Percentiles rank a stretch among this genome's conserved stretches.
phyloP scores from a whole-genome alignment of 2,797 vertebrate genomes.

The Hippoglossus hippoglossus region DNA sequence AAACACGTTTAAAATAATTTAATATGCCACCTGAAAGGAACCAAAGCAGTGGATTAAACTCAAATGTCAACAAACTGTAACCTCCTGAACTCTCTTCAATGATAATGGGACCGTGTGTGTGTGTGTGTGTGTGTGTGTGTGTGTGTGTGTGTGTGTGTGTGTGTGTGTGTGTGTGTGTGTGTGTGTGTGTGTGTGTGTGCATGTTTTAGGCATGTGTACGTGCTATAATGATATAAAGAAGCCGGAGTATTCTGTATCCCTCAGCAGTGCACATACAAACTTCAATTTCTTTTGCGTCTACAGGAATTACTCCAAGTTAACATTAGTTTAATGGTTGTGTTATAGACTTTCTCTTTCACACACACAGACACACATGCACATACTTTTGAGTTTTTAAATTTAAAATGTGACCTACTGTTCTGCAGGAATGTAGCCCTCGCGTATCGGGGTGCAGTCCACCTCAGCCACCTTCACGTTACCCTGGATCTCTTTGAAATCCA shows the following conservation, averaged over 20 bases:
- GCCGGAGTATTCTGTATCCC: constrained; percentile 1
- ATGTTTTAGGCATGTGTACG: neutral
- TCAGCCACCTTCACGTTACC: constrained; percentile 93
- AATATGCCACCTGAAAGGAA: constrained; percentile 62
- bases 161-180: neutral
- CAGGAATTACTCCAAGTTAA: constrained; percentile 10
- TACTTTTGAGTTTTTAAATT: neutral
- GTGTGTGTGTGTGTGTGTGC: neutral
- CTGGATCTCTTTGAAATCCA: constrained; percentile 95
- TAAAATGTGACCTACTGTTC: constrained; percentile 91
- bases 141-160: neutral
- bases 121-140: neutral
- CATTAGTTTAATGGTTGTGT: neutral
- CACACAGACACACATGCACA: constrained; percentile 3
- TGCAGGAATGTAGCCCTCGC: constrained; percentile 95
- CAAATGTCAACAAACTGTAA: constrained; percentile 63
- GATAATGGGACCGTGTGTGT: constrained; percentile 33
- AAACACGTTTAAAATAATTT: constrained; percentile 74
- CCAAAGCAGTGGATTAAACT: constrained; percentile 61
- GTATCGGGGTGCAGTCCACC: constrained; percentile 94
- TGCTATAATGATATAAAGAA: constrained; percentile 9
- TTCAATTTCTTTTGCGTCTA: constrained; percentile 7
- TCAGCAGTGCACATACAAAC: constrained; percentile 17
- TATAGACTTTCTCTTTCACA: neutral
- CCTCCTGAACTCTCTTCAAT: constrained; percentile 50